phyloP scores from a whole-genome alignment of 1,140 invertebrate genomes.

The Drosophila equinoxialis region DNA sequence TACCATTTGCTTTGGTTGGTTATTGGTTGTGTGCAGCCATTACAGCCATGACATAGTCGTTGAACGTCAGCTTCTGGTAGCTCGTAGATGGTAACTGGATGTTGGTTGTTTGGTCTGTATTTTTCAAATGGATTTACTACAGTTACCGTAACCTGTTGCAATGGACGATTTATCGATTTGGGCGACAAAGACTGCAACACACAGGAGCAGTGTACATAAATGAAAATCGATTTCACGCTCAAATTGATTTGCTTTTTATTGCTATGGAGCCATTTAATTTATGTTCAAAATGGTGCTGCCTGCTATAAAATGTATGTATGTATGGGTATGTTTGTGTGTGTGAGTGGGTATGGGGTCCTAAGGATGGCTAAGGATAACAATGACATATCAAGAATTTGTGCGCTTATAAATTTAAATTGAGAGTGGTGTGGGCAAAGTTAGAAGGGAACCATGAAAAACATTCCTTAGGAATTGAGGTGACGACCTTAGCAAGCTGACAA shows the following conservation, averaged over 20 bases:
- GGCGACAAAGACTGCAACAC: not conserved
- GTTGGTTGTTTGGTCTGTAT: conserved; percentile 46
- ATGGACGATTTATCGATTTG: conserved; percentile 65
- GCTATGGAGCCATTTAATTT: conserved; percentile 68
- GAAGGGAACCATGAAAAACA: conserved; percentile 45
- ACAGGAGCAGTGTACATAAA: conserved; percentile 22
- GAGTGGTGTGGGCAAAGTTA: conserved; percentile 8
- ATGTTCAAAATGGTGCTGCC: conserved; percentile 52
- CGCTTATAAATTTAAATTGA: conserved; percentile 76
- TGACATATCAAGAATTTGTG: conserved; percentile 62
- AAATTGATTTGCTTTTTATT: conserved; percentile 79
- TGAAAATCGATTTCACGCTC: conserved; percentile 79
- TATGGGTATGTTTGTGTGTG: not conserved
- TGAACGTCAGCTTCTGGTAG: conserved; percentile 58
- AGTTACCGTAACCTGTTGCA: conserved; percentile 63
- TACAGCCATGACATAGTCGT: conserved; percentile 46
- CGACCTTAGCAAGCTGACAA: conserved; percentile 56
- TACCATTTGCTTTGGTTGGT: conserved; percentile 35
- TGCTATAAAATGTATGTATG: conserved; percentile 29
- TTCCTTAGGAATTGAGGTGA: conserved; percentile 65
- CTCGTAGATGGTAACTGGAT: conserved; percentile 49
- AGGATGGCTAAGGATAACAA: conserved; percentile 52
- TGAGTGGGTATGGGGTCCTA: not conserved
- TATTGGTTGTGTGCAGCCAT: conserved; percentile 35
- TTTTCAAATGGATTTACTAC: conserved; percentile 19